Conservation (phyloP, 2,113 vertebrate species). For the Ariopsis seemanni region DNA sequence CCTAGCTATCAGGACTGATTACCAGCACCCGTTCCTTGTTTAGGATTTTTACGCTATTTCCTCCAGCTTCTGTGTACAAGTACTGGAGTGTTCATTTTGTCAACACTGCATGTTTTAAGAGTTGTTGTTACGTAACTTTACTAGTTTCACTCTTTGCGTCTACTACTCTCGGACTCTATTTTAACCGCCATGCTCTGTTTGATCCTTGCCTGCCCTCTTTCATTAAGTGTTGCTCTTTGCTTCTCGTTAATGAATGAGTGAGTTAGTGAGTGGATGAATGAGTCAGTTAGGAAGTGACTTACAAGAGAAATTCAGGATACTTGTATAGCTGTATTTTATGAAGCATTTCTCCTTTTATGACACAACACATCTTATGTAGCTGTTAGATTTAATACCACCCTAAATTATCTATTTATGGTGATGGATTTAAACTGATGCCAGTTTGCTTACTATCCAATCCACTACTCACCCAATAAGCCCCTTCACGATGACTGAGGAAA, state of each 20-base stretch:
- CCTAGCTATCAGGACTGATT: neutral
- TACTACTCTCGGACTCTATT: neutral
- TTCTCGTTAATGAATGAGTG: neutral
- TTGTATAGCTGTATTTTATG: neutral
- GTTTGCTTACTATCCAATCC: neutral
- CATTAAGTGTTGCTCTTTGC: neutral
- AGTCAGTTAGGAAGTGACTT: neutral
- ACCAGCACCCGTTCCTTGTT: neutral
- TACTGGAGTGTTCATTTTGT: neutral
- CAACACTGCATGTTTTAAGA: neutral
- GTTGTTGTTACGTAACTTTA: neutral
- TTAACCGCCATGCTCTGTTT: neutral
- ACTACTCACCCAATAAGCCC: conserved; percentile 3
- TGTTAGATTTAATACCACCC: neutral
- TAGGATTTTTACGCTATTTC: neutral
- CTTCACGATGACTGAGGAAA: conserved; percentile 18
- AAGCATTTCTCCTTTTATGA: conserved; percentile 3
- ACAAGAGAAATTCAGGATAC: neutral
- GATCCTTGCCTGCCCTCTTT: no score
- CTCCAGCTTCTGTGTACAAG: neutral
- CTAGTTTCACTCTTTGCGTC: neutral
- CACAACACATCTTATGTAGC: conserved; percentile 8
- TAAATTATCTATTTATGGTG: neutral
- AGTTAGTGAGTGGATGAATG: neutral
- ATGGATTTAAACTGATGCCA: neutral